Conservation (phyloP, 2,797 vertebrate species). For the Chaunax sp. region DNA sequence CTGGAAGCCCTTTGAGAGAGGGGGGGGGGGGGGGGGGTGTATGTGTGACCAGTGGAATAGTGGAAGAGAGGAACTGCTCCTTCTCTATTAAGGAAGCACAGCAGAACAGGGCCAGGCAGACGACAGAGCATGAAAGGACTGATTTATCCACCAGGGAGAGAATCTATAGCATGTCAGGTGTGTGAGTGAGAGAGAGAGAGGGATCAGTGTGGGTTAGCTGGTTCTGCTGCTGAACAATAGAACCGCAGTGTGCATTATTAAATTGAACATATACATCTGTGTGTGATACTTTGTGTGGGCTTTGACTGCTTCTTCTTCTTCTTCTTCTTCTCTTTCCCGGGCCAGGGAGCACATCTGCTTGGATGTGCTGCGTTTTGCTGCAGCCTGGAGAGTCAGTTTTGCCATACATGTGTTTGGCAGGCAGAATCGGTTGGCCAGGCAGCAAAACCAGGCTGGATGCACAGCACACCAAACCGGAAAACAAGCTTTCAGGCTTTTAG, state of each 20-base stretch:
- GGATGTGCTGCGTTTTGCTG: slow-evolving; percentile 33
- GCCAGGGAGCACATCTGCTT: slow-evolving; percentile 51
- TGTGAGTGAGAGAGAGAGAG: slow-evolving; percentile 11
- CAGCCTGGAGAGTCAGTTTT: slow-evolving; percentile 52
- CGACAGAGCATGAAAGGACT: slow-evolving; percentile 76
- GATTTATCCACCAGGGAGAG: slow-evolving; percentile 77
- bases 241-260: slow-evolving; percentile 31
- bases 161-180: slow-evolving; percentile 35
- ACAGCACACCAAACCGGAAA: slow-evolving; percentile 46
- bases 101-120: slow-evolving; percentile 70
- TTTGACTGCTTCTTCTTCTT: slow-evolving; percentile 19
- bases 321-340: slow-evolving; percentile 28
- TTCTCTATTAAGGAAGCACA: slow-evolving; percentile 75
- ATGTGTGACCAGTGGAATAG: slow-evolving; percentile 62
- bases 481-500: slow-evolving; percentile 42
- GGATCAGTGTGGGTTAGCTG: slow-evolving; percentile 8
- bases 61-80: slow-evolving; percentile 65
- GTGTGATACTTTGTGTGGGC: slow-evolving; percentile 12
- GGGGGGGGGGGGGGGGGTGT: slow-evolving; percentile 2
- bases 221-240: slow-evolving; percentile 37
- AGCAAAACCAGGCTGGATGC: slow-evolving; percentile 42
- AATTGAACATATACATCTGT: slow-evolving; percentile 31
- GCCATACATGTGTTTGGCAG: slow-evolving; percentile 77
- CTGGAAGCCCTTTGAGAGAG: slow-evolving; percentile 65
- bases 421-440: slow-evolving; percentile 45